Base-by-base conservation (phyloP, 2,888 invertebrate species). In the Cistogaster globosa region DNA sequence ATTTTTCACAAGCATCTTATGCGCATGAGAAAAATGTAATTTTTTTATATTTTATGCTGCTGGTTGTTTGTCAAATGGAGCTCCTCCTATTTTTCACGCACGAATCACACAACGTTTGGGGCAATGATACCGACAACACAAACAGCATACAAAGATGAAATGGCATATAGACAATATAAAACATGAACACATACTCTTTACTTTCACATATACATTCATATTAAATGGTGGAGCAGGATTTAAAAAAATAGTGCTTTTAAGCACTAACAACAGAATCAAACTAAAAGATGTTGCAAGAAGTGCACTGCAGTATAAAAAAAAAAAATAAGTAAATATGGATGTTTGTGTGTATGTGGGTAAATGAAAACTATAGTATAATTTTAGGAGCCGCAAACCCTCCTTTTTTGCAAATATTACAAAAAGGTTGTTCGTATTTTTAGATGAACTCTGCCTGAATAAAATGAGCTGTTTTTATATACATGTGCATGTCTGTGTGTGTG, bases 21-120 rank as follows among this genome's bases (percentile, higher is more conserved):
- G 87, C 87, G 87, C 87, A 87, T 83, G 85, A 86, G 86, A 86
- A 84, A 72, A 26, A 71, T 60, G 11, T 58, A 9, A 7, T 65
- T 53, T 42, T 32, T 84, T 71, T 2, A 38, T 55, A 57, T 68
- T 32, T 32, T 32, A 32, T 67, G 42, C 45, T 60, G 72, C 26
- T 74, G 42, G 69, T 71, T 84, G 79, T 84, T 76, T 77, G 75
- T 82, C 76, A 42, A 68, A 68, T 65, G 87, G 90, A 88, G 90
- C 91, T 90, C 90, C 90, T 91, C 90, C 90, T 91, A 90, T 90
- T 90, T 90, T 90, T 87, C 88, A 87, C 89, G 89, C 90, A 89
- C 90, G 90, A 90, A 91, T 90, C 89, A 90, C 88, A 86, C 62
- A 85, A 85, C 85, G 85, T 82, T 85, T 79, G 82, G 82, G 45